Evolutionary conservation across 2,888 invertebrate genomes (phyloP), one percentile per base, ranked within the genome.

Genomic region (Stictocephala bisonia): DNA sequence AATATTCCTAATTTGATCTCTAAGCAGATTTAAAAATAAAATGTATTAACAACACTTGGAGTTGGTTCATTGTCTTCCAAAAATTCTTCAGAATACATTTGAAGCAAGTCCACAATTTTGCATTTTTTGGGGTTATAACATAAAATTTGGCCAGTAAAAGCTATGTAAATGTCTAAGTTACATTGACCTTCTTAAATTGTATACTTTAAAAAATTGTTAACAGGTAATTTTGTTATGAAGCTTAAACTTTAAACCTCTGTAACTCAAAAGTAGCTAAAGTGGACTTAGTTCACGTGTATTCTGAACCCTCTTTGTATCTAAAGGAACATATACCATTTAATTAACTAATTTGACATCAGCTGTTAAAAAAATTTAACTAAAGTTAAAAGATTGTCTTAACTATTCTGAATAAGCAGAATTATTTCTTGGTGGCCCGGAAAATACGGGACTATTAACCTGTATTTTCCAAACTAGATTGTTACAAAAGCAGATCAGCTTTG

Each of bases 151-250:
- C 66, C 24, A 66, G 44, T 66, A 18, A 29, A 66, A 66, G 44
- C 31, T 64, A 64, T 64, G 64, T 64, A 11, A 64, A 35, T 64
- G 40, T n/a, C 40, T 35, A 64, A 64, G 64, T 64, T 40, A 35
- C 64, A 22, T 44, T 66, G 20, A 44, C 3, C 66, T 66, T 66
- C 66, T 66, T 41, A 66, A 66, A 66, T 66, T 40, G 22, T 20
- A 20, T 44, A 44, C 24, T 44, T 44, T 66, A 24, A 41, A 22
- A 44, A 41, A 66, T 22, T 66, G 48, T 66, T 20, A 66, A 44
- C 66, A 66, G 66, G 40, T 66, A 24, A 66, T 66, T 66, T 66
- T 66, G 66, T 66, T 66, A 66, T 24, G 66, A 66, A 66, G 66
- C 66, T 35, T 66, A 44, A 66, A 66, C 66, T 66, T 66, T 66